phyloP scores from a whole-genome alignment of 2,888 invertebrate species.

The Sarcophaga variegata region DNA sequence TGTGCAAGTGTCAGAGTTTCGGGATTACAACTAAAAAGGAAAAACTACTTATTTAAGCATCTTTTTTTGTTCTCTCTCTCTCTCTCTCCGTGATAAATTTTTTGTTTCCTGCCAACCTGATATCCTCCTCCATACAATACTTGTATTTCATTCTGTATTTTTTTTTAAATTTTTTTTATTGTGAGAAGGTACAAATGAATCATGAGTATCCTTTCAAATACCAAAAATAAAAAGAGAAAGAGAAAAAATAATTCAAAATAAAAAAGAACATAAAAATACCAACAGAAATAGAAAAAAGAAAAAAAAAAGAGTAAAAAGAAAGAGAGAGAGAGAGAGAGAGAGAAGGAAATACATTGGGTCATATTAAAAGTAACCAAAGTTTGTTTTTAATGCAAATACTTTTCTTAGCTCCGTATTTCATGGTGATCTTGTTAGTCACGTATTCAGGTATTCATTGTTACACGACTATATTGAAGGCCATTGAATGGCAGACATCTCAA shows the following conservation, averaged over 20 bases:
- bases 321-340: too few relatives aligned
- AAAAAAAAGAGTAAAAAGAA: accelerated
- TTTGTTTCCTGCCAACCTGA: background rate
- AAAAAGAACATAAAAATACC: background rate
- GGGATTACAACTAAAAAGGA: constrained; percentile 28
- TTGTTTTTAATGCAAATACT: too few relatives aligned
- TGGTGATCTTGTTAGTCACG: too few relatives aligned
- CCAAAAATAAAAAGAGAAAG: background rate
- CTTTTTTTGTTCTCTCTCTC: background rate
- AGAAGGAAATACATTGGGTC: too few relatives aligned
- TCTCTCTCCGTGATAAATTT: background rate
- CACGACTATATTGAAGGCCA: too few relatives aligned
- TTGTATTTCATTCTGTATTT: background rate
- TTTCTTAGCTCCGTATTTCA: too few relatives aligned
- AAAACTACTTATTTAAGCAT: constrained; percentile 1
- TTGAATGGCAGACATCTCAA: too few relatives aligned
- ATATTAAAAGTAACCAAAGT: too few relatives aligned
- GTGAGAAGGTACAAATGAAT: constrained; percentile 27
- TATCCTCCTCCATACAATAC: background rate
- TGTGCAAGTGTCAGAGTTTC: constrained; percentile 40
- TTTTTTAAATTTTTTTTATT: constrained; percentile 12
- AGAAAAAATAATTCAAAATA: background rate
- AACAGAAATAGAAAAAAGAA: background rate
- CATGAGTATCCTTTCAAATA: background rate
- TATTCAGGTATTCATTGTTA: too few relatives aligned